phyloP scores from a whole-genome alignment of 2,113 vertebrate genomes.

The Macroglossus sobrinus region DNA sequence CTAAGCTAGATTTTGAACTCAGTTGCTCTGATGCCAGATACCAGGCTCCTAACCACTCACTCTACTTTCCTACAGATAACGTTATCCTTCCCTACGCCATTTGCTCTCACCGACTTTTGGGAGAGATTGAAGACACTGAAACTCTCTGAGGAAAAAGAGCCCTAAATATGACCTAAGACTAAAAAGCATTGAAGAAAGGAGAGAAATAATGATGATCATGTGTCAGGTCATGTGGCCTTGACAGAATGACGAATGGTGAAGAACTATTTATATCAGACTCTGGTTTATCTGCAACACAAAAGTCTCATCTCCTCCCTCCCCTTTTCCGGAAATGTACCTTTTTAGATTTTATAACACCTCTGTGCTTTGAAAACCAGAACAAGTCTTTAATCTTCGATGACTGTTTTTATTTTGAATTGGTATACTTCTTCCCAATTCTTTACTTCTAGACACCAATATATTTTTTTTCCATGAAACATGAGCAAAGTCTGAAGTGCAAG shows the following conservation, averaged over 20 bases:
- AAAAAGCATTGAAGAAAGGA: background rate
- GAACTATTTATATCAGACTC: background rate
- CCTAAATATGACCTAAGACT: background rate
- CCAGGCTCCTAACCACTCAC: background rate
- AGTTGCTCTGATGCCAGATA: background rate
- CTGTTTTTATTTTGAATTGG: slow-evolving; percentile 64
- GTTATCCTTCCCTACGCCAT: background rate
- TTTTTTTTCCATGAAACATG: slow-evolving; percentile 52
- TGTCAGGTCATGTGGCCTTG: background rate
- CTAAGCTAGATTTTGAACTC: background rate
- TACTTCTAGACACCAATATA: slow-evolving; percentile 56
- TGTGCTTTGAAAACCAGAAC: slow-evolving; percentile 51
- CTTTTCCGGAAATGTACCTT: background rate
- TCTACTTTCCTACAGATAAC: background rate
- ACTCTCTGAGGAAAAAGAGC: background rate
- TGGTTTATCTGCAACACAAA: background rate
- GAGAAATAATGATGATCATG: background rate
- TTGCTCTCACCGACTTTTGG: background rate
- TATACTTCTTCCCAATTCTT: slow-evolving; percentile 43
- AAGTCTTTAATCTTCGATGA: slow-evolving; percentile 47
- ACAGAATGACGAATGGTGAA: background rate
- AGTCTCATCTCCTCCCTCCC: background rate
- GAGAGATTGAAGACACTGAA: background rate
- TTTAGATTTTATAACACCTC: slow-evolving; percentile 53
- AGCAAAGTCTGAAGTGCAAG: slow-evolving; percentile 62